A percentile compares a stretch with the other conserved stretches of the same genome.
These are phyloP conservation scores for Zaprionus kolodkinae DNA, from an alignment of 1,140 invertebrate species.

Conservation along the genomic window DNA sequence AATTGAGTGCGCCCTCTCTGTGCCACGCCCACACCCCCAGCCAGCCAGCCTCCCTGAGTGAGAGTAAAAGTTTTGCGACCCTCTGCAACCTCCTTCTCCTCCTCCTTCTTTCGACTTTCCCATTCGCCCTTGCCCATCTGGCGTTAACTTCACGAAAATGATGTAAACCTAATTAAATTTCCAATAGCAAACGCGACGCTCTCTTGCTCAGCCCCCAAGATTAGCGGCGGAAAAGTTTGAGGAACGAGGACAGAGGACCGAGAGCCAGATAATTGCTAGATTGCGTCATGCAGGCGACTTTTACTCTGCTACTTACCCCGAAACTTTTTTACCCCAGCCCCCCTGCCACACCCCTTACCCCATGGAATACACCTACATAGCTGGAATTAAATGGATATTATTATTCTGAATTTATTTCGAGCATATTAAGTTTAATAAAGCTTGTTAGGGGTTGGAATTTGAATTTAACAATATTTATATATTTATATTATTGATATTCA, in stretches of 20 bases:
- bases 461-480: background rate
- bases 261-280: constrained; percentile 70
- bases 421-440: background rate
- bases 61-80: constrained; percentile 64
- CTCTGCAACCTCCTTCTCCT: constrained; percentile 37
- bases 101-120: background rate
- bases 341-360: background rate
- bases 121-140: constrained; percentile 60
- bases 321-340: background rate
- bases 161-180: constrained; percentile 83
- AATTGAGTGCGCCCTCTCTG: constrained; percentile 56
- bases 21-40: no score
- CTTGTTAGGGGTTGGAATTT: background rate
- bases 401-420: background rate
- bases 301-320: constrained; percentile 24
- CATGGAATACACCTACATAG: no score
- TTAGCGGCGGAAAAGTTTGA: constrained; percentile 49
- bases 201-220: constrained; percentile 32
- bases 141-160: constrained; percentile 71
- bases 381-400: background rate
- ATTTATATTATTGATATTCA: background rate
- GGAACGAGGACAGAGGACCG: constrained; percentile 49
- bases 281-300: constrained; percentile 74
- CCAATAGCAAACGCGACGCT: constrained; percentile 63
- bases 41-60: constrained; percentile 17